Percentiles rank a stretch among this genome's conserved stretches.
These are phyloP conservation scores for Megathymus violae DNA, from an alignment of 1,140 invertebrate species.

Conservation along the genomic window DNA sequence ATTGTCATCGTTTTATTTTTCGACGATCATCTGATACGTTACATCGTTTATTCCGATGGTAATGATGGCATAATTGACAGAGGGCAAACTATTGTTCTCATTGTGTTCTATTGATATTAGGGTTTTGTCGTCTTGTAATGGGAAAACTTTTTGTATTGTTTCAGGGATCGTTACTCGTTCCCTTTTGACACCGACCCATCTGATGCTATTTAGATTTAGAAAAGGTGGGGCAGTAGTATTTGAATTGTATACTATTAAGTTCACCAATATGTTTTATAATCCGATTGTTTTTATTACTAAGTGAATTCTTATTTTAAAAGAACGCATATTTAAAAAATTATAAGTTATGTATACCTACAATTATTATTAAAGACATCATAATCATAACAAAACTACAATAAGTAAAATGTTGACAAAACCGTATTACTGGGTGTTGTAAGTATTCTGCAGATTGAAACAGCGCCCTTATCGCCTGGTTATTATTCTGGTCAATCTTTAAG, in stretches of 20 bases:
- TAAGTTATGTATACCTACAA: too few species aligned
- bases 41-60: conserved; percentile 79
- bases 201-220: conserved; percentile 61
- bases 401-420: too few species aligned
- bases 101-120: conserved; percentile 80
- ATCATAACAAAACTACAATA: too few species aligned
- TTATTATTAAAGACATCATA: too few species aligned
- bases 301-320: too few species aligned
- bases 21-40: conserved; percentile 72
- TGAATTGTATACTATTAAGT: conserved; percentile 35
- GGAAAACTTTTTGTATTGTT: conserved; percentile 72
- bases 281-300: conserved; percentile 1
- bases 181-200: conserved; percentile 59
- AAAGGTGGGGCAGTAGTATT: conserved; percentile 68
- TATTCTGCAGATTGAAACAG: too few species aligned
- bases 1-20: conserved; percentile 69
- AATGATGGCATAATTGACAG: conserved; percentile 83
- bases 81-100: conserved; percentile 80
- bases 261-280: conserved; percentile 14
- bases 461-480: too few species aligned
- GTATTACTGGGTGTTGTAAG: too few species aligned
- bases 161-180: conserved; percentile 62
- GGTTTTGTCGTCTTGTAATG: conserved; percentile 82
- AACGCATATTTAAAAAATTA: too few species aligned
- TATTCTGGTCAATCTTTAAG: background rate